Base-by-base conservation (phyloP, 2,113 vertebrate genomes). In the Barbus barbus region DNA sequence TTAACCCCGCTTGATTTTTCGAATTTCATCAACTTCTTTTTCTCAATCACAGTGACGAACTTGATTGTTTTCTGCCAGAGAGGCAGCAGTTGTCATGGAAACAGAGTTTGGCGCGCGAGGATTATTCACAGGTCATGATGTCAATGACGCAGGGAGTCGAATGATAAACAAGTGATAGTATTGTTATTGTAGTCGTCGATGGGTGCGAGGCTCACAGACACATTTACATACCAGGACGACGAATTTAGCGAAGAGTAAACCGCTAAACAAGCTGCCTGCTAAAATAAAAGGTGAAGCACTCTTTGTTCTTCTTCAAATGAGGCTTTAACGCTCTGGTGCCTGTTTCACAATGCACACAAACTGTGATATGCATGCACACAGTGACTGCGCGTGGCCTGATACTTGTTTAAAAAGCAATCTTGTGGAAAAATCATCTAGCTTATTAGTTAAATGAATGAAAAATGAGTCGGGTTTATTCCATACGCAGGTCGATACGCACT, bases 61-160 rank as follows among this genome's bases (percentile, higher is more conserved):
- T 36, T 78, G 63, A 74, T 71, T 81, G 58, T 87, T 61, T 76
- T 78, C 38, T 78, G 13, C 18, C 8, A 38, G 51, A 83, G 76
- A 61, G 74, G 75, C 69, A 72, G 77, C 33, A 44, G 88, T 89
- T 78, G 88, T 86, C 85, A 87, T 89, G 85, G 83, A 20, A 82
- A 89, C 87, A 69, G 83, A 83, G 72, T 71, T 63, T 77, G 26
- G 9, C 0, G 12, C 28, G n/a, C 13, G 44, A 58, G 73, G 74
- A 83, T 65, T 56, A 89, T 81, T 78, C 83, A 78, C 72, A 78
- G 85, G 88, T 89, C 77, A 48, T 72, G 67, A 83, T 83, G 88
- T 89, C 87, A 83, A 85, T 73, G 65, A 74, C 20, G 31, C 74
- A 81, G 75, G 26, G 73, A 83, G 63, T 82, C 38, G 75, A 87